phyloP scores from a whole-genome alignment of 2,888 invertebrate species.

The Cremastobaeus sp. region DNA sequence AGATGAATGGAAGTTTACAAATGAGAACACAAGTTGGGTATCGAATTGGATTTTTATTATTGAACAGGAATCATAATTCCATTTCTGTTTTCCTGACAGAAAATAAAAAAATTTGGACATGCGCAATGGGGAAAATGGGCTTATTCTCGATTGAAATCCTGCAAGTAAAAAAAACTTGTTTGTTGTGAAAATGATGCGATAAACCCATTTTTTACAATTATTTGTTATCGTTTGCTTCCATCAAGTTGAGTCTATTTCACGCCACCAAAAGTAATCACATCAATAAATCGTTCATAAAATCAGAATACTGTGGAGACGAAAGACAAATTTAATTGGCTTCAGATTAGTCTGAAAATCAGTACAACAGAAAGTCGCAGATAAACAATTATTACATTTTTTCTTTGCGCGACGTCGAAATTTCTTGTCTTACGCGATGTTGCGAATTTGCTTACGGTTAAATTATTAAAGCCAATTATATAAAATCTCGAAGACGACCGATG shows the following conservation, averaged over 20 bases:
- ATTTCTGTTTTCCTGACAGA: constrained; percentile 42
- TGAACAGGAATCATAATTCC: constrained; percentile 43
- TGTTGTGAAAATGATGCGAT: constrained; percentile 20
- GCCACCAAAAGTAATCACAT: constrained; percentile 27
- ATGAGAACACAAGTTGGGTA: constrained; percentile 13
- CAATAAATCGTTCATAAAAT: constrained; percentile 25
- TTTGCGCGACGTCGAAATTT: constrained; percentile 21
- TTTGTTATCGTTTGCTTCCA: constrained; percentile 30
- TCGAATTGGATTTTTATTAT: constrained; percentile 55
- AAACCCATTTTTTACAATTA: constrained; percentile 49
- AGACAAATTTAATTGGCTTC: constrained; percentile 21
- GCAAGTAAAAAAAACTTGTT: constrained; percentile 35
- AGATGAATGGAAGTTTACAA: not conserved
- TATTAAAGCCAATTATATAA: constrained; percentile 18
- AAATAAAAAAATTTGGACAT: constrained; percentile 46
- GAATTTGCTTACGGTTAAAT: constrained; percentile 6
- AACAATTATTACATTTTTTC: constrained; percentile 10
- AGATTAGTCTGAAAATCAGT: constrained; percentile 23
- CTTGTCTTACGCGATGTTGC: constrained; percentile 4
- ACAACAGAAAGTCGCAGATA: constrained; percentile 36
- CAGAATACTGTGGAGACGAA: constrained; percentile 12
- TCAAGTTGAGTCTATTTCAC: constrained; percentile 37
- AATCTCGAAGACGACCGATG: constrained; percentile 2
- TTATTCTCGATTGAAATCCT: constrained; percentile 37
- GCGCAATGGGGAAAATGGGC: constrained; percentile 43